These are phyloP conservation scores for Acanthosepion pharaonis DNA, from an alignment of 2,888 invertebrate genomes.

Conservation along the genomic window DNA sequence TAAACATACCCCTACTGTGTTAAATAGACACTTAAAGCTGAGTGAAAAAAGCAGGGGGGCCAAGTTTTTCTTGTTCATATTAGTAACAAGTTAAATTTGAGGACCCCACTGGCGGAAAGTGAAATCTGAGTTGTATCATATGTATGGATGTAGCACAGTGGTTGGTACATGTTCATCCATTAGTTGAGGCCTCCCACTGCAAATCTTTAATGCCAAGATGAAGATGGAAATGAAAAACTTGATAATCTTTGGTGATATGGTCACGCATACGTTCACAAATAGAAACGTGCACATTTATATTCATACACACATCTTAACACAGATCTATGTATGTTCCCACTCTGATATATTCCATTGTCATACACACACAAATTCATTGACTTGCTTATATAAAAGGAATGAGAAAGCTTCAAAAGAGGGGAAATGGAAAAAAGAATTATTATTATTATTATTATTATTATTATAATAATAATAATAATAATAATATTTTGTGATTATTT, in stretches of 20 bases:
- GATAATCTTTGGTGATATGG: background rate
- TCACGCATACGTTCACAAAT: conserved; percentile 20
- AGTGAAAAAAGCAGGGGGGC: background rate
- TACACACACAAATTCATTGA: too few species aligned
- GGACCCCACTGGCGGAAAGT: background rate
- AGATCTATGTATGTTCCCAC: too few species aligned
- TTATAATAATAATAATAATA: too few species aligned
- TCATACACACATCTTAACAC: too few species aligned
- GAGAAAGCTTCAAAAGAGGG: too few species aligned
- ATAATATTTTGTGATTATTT: too few species aligned
- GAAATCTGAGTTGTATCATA: background rate
- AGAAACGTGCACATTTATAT: background rate
- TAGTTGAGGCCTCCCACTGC: conserved; percentile 1
- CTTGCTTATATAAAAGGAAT: too few species aligned
- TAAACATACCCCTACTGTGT: background rate
- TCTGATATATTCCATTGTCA: too few species aligned
- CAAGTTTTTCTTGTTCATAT: background rate
- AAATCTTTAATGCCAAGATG: background rate
- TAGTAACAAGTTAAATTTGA: background rate
- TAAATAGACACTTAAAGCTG: background rate
- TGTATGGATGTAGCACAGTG: background rate
- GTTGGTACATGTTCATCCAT: background rate
- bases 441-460: too few species aligned
- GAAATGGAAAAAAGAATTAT: too few species aligned
- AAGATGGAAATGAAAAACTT: background rate